phyloP scores from a whole-genome alignment of 2,797 vertebrate species.

The Gadopsis bispinosus region DNA sequence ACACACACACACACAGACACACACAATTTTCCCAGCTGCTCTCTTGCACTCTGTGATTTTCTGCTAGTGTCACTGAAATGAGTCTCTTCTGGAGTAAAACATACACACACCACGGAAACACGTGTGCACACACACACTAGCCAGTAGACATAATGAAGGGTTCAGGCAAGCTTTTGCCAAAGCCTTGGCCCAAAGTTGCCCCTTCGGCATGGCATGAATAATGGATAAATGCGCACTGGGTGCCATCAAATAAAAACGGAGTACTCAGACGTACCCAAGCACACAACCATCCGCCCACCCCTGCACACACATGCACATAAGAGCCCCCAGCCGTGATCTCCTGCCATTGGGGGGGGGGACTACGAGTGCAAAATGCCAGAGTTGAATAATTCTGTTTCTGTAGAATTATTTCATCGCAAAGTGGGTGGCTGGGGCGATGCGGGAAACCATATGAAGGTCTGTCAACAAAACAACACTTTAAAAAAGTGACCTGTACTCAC shows the following conservation, averaged over 20 bases:
- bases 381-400: slow-evolving; percentile 81
- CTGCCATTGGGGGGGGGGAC: slow-evolving; percentile 55
- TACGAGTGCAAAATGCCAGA: slow-evolving; percentile 76
- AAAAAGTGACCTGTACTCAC: slow-evolving; percentile 9
- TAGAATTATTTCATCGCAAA: slow-evolving; percentile 72
- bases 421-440: slow-evolving; percentile 31
- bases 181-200: slow-evolving; percentile 74
- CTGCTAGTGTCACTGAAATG: slow-evolving; percentile 61
- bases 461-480: slow-evolving; percentile 43
- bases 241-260: slow-evolving; percentile 84
- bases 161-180: slow-evolving; percentile 63
- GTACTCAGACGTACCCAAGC: slow-evolving; percentile 61
- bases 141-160: slow-evolving; percentile 59
- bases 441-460: slow-evolving; percentile 32
- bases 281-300: slow-evolving; percentile 54
- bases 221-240: slow-evolving; percentile 70
- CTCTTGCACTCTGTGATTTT: slow-evolving; percentile 57
- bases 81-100: slow-evolving; percentile 51
- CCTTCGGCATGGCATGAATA: slow-evolving; percentile 79
- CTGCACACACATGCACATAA: slow-evolving; percentile 39
- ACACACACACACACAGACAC: slow-evolving; percentile 6
- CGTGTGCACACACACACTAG: slow-evolving; percentile 11
- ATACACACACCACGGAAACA: slow-evolving; percentile 20
- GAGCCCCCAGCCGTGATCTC: slow-evolving; percentile 61
- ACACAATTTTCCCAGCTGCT: slow-evolving; percentile 48